phyloP scores from a whole-genome alignment of 1,140 invertebrate species.

The Lasioglossum albipes region DNA sequence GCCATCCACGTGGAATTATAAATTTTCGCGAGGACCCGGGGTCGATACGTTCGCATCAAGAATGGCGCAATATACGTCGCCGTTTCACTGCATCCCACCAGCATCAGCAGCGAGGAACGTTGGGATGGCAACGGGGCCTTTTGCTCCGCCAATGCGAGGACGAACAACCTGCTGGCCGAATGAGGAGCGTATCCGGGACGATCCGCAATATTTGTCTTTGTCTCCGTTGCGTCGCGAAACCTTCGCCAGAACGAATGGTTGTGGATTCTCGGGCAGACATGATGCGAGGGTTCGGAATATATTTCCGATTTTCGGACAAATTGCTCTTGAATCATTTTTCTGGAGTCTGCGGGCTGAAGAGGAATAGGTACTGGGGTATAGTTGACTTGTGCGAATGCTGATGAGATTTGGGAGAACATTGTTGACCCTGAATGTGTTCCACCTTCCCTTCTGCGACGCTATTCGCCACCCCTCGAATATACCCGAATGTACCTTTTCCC shows the following conservation, averaged over 20 bases:
- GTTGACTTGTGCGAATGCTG: no score
- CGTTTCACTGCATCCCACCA: background rate
- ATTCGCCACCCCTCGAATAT: no score
- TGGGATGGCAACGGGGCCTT: background rate
- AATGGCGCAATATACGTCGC: conserved; percentile 26
- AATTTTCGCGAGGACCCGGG: conserved; percentile 14
- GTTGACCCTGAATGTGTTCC: no score
- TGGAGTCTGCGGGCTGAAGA: background rate
- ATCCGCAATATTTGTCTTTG: conserved; percentile 25
- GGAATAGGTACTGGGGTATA: no score
- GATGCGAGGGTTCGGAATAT: background rate
- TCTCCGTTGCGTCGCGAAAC: no score
- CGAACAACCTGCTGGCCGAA: background rate
- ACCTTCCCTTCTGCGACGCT: no score
- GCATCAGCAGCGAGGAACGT: no score
- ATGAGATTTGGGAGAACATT: no score
- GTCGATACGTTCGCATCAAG: conserved; percentile 29
- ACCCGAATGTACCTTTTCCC: no score
- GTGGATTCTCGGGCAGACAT: background rate
- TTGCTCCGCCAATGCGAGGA: background rate
- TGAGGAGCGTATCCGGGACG: conserved; percentile 2
- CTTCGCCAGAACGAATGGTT: background rate
- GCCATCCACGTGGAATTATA: conserved; percentile 33
- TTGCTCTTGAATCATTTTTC: conserved; percentile 1
- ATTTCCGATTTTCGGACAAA: background rate